phyloP scores from a whole-genome alignment of 1,140 invertebrate species.

The Drosophila burlai region DNA sequence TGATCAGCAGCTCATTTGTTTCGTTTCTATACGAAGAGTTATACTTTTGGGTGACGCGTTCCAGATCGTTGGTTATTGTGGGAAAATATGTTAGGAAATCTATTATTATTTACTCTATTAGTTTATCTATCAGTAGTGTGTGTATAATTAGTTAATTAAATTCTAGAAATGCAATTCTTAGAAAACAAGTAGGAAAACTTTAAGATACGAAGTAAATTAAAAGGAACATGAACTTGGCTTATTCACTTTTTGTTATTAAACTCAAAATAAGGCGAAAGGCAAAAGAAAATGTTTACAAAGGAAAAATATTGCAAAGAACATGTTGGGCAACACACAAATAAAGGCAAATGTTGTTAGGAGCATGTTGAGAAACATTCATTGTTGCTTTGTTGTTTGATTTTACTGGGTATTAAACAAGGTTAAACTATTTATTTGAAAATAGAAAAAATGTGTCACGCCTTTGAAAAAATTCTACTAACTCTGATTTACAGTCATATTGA shows the following conservation, averaged over 20 bases:
- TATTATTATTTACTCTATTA: not conserved
- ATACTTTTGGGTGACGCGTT: constrained; percentile 9
- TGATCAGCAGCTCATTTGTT: constrained; percentile 16
- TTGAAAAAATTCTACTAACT: not conserved
- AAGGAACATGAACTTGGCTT: not conserved
- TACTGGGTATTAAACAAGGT: not conserved
- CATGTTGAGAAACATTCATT: not conserved
- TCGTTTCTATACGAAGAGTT: constrained; percentile 1
- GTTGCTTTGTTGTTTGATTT: not conserved
- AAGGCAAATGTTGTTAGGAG: not conserved
- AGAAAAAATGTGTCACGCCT: not conserved
- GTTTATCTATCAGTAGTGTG: too few species aligned
- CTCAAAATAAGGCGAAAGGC: not conserved
- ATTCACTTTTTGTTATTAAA: not conserved
- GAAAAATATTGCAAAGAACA: not conserved
- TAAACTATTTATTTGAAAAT: not conserved
- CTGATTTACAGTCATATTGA: constrained; percentile 5
- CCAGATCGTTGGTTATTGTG: constrained; percentile 12
- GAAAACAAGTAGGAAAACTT: not conserved
- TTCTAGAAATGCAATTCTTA: not conserved
- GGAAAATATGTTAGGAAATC: not conserved
- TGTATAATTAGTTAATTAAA: not conserved
- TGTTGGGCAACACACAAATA: not conserved
- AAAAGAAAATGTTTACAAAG: not conserved
- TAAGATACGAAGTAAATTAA: not conserved